phyloP scores from a whole-genome alignment of 2,888 invertebrate species.

The Acleris sparsana region DNA sequence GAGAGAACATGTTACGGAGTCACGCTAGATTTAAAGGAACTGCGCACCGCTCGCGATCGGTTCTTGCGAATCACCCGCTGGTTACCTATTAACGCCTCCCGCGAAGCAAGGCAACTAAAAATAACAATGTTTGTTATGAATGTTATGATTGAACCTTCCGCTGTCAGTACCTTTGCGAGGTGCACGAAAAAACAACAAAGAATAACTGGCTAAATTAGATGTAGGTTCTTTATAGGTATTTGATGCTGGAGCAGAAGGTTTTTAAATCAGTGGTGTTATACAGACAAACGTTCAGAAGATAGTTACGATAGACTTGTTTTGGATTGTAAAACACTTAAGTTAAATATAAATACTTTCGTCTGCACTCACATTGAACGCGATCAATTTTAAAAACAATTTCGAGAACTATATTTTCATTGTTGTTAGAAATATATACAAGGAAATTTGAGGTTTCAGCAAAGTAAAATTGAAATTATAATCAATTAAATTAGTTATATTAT shows the following conservation, averaged over 20 bases:
- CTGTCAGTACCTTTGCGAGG: conserved; percentile 30
- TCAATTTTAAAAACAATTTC: no score
- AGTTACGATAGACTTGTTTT: no score
- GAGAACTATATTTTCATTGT: no score
- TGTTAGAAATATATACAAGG: no score
- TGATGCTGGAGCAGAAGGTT: no score
- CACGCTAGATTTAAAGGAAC: conserved; percentile 36
- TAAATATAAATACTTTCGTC: no score
- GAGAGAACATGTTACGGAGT: conserved; percentile 28
- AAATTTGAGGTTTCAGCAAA: no score
- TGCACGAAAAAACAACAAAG: conserved; percentile 27
- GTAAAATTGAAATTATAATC: no score
- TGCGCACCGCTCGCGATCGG: conserved; percentile 42
- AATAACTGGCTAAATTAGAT: conserved; percentile 1
- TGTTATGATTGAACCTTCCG: conserved; percentile 41
- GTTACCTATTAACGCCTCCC: conserved; percentile 39
- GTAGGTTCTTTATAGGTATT: neutral
- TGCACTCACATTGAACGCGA: no score
- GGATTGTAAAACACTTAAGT: no score
- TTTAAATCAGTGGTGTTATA: neutral
- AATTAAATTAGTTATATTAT: no score
- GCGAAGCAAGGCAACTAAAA: conserved; percentile 41
- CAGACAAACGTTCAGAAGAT: neutral
- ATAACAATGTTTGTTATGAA: conserved; percentile 45
- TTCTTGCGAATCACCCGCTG: conserved; percentile 13